Conservation (phyloP, 2,797 vertebrate species). For the Menidia menidia region DNA sequence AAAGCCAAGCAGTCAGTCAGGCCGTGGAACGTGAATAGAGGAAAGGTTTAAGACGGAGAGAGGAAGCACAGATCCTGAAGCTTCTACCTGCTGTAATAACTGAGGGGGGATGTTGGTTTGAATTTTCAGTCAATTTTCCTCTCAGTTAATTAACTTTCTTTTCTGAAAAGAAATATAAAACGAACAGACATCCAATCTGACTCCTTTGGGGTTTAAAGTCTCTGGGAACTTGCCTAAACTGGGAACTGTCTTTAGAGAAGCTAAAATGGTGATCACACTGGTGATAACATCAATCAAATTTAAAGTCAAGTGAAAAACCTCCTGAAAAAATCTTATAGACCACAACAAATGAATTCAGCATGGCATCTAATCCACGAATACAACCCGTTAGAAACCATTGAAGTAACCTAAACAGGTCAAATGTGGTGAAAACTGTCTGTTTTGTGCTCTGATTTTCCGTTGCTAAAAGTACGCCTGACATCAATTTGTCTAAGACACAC, state of each 20-base stretch:
- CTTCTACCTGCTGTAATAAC: background rate
- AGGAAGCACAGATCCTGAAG: background rate
- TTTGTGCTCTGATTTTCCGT: no score
- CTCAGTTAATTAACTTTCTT: background rate
- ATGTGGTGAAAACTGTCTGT: no score
- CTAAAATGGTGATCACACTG: background rate
- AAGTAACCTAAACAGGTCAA: no score
- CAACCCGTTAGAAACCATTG: no score
- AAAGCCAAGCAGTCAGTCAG: constrained; percentile 56
- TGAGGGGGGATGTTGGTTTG: background rate
- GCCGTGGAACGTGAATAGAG: constrained; percentile 18
- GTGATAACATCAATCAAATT: background rate
- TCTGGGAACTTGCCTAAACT: background rate
- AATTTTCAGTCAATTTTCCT: constrained; percentile 7
- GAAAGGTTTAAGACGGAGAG: background rate
- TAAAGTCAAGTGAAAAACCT: no score
- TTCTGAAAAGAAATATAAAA: background rate
- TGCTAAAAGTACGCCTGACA: no score
- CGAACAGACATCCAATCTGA: background rate
- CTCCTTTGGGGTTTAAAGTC: background rate
- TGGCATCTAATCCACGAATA: no score
- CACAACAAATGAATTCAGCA: no score
- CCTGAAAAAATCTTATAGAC: no score
- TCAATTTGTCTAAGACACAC: no score
- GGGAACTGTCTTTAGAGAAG: background rate